These are phyloP conservation scores for Halocaridina rubra DNA, from an alignment of 2,888 invertebrate species.

Conservation along the genomic window DNA sequence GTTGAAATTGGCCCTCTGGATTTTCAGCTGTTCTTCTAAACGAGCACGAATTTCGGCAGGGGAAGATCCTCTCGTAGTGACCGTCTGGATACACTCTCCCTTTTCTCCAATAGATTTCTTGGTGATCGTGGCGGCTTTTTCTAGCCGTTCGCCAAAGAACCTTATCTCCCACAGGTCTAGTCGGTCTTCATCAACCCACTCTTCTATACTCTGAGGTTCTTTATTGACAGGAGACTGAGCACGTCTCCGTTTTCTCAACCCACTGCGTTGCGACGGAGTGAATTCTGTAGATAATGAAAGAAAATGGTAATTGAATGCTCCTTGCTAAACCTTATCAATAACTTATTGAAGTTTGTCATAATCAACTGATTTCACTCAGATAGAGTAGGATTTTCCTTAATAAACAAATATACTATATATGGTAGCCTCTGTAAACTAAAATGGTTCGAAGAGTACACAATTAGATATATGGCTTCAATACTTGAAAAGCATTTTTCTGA, in stretches of 20 bases:
- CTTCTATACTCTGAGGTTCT: constrained; percentile 93
- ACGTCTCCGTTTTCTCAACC: constrained; percentile 89
- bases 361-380: no score
- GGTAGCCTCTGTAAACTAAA: no score
- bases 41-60: constrained; percentile 75
- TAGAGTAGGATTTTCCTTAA: no score
- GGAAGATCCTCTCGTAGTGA: constrained; percentile 9
- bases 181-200: constrained; percentile 96
- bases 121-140: constrained; percentile 65
- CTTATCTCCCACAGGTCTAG: constrained; percentile 97
- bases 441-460: no score
- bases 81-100: constrained; percentile 27
- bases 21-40: constrained; percentile 88
- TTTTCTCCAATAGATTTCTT: constrained; percentile 64
- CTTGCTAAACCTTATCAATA: no score
- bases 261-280: constrained; percentile 89
- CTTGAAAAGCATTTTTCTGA: no score
- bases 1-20: constrained; percentile 89
- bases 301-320: no score
- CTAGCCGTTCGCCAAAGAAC: constrained; percentile 84
- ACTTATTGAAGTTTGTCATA: no score
- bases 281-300: constrained; percentile 84
- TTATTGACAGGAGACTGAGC: constrained; percentile 94
- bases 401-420: no score
- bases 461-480: no score